Conservation (phyloP, 2,888 invertebrate species). For the Parnassius smintheus region DNA sequence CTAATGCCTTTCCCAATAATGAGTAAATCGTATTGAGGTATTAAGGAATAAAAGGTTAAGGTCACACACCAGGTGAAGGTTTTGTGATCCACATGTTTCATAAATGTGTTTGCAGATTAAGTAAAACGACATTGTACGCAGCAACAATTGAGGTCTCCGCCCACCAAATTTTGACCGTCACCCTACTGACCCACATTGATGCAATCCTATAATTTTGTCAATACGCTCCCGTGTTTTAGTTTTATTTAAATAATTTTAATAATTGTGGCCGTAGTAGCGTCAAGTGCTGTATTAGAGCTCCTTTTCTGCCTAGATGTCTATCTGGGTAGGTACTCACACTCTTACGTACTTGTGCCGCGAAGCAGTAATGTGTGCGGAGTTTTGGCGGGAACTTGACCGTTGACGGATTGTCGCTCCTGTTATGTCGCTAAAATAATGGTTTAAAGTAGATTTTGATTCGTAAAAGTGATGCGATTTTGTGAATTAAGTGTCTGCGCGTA, state of each 20-base stretch:
- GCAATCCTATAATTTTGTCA: constrained; percentile 4
- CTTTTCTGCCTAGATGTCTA: too few species aligned
- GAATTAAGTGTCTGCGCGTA: too few species aligned
- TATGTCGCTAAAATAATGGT: too few species aligned
- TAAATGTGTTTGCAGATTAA: not conserved
- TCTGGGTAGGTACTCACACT: too few species aligned
- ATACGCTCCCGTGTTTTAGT: not conserved
- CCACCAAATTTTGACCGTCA: constrained; percentile 20
- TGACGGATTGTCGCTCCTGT: too few species aligned
- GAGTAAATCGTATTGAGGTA: not conserved
- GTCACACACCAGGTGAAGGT: constrained; percentile 15
- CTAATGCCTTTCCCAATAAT: constrained; percentile 6
- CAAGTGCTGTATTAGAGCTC: too few species aligned
- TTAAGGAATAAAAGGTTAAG: constrained; percentile 9
- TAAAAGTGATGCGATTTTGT: too few species aligned
- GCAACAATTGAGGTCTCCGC: constrained; percentile 20
- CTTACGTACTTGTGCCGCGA: too few species aligned
- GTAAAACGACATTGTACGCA: constrained; percentile 13
- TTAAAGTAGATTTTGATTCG: too few species aligned
- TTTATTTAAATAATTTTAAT: not conserved
- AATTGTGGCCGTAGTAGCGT: too few species aligned
- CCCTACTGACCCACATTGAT: constrained; percentile 22
- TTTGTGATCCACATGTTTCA: constrained; percentile 4
- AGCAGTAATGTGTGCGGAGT: too few species aligned
- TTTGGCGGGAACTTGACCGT: too few species aligned